Evolutionary conservation across 2,797 vertebrate species (phyloP).

Genomic region (Argyrosomus regius): DNA sequence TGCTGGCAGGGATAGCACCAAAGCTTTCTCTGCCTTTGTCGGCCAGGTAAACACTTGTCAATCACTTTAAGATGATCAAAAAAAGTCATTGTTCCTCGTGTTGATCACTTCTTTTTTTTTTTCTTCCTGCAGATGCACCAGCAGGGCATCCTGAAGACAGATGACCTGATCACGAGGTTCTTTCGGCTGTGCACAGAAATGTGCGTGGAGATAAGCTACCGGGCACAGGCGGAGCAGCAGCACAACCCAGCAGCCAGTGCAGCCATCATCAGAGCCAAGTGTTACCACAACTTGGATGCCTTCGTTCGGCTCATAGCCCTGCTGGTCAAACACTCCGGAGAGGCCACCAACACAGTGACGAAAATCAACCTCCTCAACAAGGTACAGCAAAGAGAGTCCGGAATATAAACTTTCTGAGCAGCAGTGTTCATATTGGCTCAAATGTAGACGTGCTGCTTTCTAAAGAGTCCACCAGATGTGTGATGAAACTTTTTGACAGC

Average conservation of each 20-base stretch:
- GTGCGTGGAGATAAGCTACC: constrained; percentile 99
- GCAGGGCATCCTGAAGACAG: constrained; percentile 98
- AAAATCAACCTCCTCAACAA: constrained; percentile 99
- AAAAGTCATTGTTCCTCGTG: background rate
- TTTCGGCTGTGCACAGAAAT: constrained; percentile 99
- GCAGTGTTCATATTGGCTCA: background rate
- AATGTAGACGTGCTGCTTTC: background rate
- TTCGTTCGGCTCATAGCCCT: constrained; percentile 97
- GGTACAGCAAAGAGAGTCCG: constrained; percentile 75
- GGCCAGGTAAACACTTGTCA: constrained; percentile 89
- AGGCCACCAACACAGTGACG: constrained; percentile 98
- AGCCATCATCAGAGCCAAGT: constrained; percentile 99
- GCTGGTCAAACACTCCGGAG: constrained; percentile 98
- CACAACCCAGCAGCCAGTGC: constrained; percentile 98
- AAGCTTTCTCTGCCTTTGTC: constrained; percentile 99
- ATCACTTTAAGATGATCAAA: background rate
- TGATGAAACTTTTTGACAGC: background rate
- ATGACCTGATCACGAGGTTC: constrained; percentile 99
- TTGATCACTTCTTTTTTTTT: background rate
- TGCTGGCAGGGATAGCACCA: constrained; percentile 98
- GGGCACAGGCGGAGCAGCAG: constrained; percentile 97
- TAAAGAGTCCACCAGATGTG: background rate
- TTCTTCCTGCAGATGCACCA: constrained; percentile 93
- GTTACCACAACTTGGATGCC: constrained; percentile 98
- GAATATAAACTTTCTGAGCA: background rate